Conservation (phyloP, 2,113 vertebrate species). For the Anser brachyrhynchus region DNA sequence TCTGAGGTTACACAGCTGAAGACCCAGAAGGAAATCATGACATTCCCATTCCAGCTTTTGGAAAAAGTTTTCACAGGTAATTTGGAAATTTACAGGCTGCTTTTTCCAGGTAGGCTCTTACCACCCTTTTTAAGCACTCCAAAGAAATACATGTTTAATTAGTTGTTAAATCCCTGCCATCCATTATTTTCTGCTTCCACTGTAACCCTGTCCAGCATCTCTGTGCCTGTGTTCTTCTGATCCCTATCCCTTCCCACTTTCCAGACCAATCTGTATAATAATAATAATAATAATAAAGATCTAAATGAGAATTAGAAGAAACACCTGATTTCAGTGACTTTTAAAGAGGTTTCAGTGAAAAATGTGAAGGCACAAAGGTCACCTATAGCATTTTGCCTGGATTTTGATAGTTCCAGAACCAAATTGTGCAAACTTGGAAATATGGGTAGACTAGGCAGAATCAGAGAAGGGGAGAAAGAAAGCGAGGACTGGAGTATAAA, state of each 20-base stretch:
- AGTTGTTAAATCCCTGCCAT: background rate
- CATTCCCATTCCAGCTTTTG: background rate
- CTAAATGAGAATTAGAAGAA: background rate
- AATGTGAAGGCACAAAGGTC: background rate
- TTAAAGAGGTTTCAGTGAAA: background rate
- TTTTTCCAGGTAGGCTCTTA: background rate
- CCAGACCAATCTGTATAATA: background rate
- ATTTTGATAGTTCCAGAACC: background rate
- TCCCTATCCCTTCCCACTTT: background rate
- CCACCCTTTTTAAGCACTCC: background rate
- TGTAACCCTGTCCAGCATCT: background rate
- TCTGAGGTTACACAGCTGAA: background rate
- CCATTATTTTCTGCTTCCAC: background rate
- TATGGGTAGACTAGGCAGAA: background rate
- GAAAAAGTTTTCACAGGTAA: background rate
- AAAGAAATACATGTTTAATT: background rate
- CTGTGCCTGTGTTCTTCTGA: background rate
- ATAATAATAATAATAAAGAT: background rate
- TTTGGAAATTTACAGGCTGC: background rate
- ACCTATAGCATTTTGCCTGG: background rate
- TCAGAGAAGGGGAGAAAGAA: background rate
- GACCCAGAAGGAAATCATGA: background rate
- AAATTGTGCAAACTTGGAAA: background rate
- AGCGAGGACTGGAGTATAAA: background rate
- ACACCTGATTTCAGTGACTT: background rate